These are phyloP conservation scores for Peribatodes rhomboidaria DNA, from an alignment of 2,888 invertebrate species.

Conservation along the genomic window DNA sequence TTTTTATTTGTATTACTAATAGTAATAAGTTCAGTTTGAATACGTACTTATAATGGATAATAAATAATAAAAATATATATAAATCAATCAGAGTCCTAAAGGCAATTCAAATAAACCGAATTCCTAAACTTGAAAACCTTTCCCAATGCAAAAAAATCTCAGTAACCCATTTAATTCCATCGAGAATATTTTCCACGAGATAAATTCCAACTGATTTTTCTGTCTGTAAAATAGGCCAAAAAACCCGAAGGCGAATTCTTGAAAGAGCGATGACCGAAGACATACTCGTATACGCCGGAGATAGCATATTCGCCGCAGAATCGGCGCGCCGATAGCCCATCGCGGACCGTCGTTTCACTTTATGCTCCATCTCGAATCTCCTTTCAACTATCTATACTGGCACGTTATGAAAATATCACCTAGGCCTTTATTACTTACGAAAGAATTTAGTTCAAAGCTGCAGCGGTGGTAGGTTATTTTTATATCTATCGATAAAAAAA, in stretches of 20 bases:
- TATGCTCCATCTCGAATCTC: conserved; percentile 49
- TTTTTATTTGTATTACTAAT: background rate
- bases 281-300: conserved; percentile 43
- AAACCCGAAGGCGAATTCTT: conserved; percentile 28
- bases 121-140: background rate
- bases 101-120: too few species aligned
- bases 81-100: too few species aligned
- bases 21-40: too few species aligned
- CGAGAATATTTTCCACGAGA: conserved; percentile 38
- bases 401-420: conserved; percentile 45
- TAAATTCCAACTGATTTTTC: conserved; percentile 19
- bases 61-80: background rate
- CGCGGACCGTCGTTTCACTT: conserved; percentile 49
- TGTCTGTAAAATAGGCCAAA: conserved; percentile 25
- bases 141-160: background rate
- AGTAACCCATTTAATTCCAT: conserved; percentile 11
- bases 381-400: conserved; percentile 43
- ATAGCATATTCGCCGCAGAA: conserved; percentile 52
- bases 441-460: conserved; percentile 1
- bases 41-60: too few species aligned
- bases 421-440: conserved; percentile 12
- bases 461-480: background rate
- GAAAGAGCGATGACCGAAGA: conserved; percentile 43
- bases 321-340: conserved; percentile 48
- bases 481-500: background rate